These are phyloP conservation scores for Dryobotodes eremita DNA, from an alignment of 2,888 invertebrate species.

Conservation along the genomic window DNA sequence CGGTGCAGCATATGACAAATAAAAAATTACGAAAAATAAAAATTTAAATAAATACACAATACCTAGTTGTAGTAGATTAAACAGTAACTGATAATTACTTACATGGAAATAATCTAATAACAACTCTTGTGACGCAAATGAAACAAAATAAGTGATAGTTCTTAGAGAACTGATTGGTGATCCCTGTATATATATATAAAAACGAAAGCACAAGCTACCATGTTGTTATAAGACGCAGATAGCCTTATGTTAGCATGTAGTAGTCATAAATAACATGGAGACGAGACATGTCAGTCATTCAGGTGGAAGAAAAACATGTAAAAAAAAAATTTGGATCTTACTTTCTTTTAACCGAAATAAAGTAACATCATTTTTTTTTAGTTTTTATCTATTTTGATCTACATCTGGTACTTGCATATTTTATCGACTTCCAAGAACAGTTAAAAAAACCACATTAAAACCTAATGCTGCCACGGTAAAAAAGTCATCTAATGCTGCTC, in stretches of 20 bases:
- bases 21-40: too few species aligned
- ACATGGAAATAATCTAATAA: neutral
- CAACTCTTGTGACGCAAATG: neutral
- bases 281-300: neutral
- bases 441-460: conserved; percentile 39
- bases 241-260: neutral
- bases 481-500: conserved; percentile 20
- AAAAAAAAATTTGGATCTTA: neutral
- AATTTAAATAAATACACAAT: too few species aligned
- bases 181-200: too few species aligned
- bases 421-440: conserved; percentile 4
- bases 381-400: too few species aligned
- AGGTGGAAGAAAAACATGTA: neutral
- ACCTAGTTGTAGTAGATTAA: neutral
- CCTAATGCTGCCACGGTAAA: conserved; percentile 23
- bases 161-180: neutral
- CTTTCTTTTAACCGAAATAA: neutral
- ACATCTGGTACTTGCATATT: neutral
- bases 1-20: too few species aligned
- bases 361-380: too few species aligned
- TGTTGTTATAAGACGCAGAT: neutral
- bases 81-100: neutral
- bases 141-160: neutral
- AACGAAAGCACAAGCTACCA: too few species aligned
- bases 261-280: neutral